phyloP scores from a whole-genome alignment of 2,113 vertebrate species.

The Brachionichthys hirsutus region DNA sequence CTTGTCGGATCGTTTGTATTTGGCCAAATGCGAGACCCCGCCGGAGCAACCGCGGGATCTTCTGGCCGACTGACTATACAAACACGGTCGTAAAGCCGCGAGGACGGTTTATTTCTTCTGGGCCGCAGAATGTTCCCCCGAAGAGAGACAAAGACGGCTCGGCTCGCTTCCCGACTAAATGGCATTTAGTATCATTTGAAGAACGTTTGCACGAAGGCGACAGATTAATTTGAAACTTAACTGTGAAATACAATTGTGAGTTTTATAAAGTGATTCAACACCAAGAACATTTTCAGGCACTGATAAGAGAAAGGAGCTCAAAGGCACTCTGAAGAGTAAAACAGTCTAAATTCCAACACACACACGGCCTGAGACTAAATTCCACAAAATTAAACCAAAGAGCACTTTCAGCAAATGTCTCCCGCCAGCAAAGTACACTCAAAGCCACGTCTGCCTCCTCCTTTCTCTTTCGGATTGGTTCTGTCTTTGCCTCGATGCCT shows the following conservation, averaged over 20 bases:
- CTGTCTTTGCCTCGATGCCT: background rate
- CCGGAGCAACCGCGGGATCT: constrained; percentile 29
- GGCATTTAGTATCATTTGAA: constrained; percentile 30
- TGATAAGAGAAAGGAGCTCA: background rate
- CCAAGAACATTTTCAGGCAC: constrained; percentile 15
- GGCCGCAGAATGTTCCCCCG: constrained; percentile 45
- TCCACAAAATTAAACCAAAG: constrained; percentile 21
- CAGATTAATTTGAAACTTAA: constrained; percentile 19
- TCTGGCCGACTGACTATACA: constrained; percentile 63
- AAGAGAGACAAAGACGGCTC: constrained; percentile 31
- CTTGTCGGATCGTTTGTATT: constrained; percentile 31
- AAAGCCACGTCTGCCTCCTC: constrained; percentile 12
- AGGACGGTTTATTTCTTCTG: constrained; percentile 58
- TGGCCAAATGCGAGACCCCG: constrained; percentile 47
- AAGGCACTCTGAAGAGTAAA: background rate
- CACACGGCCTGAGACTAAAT: background rate
- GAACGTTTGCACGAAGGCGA: background rate
- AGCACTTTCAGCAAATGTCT: constrained; percentile 18
- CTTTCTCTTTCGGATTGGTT: constrained; percentile 5
- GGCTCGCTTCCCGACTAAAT: constrained; percentile 28
- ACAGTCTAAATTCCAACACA: too few relatives aligned
- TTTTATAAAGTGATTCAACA: constrained; percentile 21
- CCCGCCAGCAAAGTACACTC: constrained; percentile 12
- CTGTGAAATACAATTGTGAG: constrained; percentile 16
- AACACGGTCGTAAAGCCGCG: constrained; percentile 61